Conservation (phyloP, 2,888 invertebrate species). For the Sinohyriopsis cumingii region DNA sequence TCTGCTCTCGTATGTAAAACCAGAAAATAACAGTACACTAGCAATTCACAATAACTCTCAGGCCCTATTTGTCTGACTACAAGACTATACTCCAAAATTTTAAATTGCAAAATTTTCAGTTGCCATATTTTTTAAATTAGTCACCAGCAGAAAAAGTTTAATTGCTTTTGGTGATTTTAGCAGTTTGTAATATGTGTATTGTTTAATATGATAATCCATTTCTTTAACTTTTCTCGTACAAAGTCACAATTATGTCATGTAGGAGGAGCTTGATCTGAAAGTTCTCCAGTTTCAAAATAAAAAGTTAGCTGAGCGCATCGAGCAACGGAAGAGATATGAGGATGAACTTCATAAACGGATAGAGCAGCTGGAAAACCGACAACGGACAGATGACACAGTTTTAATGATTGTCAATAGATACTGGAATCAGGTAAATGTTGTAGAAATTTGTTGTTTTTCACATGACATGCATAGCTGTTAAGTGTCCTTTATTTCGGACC, state of each 20-base stretch:
- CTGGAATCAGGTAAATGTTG: slow-evolving; percentile 70
- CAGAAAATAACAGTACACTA: too few species aligned
- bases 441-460: background rate
- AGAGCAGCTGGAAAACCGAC: slow-evolving; percentile 89
- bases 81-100: too few species aligned
- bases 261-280: slow-evolving; percentile 98
- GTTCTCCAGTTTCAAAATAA: slow-evolving; percentile 97
- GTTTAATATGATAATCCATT: background rate
- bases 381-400: slow-evolving; percentile 94
- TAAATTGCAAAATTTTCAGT: too few species aligned
- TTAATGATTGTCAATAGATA: slow-evolving; percentile 94
- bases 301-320: slow-evolving; percentile 82
- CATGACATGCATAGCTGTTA: background rate
- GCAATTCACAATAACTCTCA: too few species aligned
- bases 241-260: slow-evolving; percentile 10
- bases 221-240: background rate
- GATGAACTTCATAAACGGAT: slow-evolving; percentile 68
- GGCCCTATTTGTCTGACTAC: too few species aligned
- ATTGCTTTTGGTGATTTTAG: background rate
- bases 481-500: too few species aligned
- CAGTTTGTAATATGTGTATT: background rate
- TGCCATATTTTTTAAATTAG: too few species aligned
- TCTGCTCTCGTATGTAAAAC: too few species aligned
- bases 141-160: too few species aligned
- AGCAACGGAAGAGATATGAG: slow-evolving; percentile 66